These are phyloP conservation scores for Prunella himalayana DNA, from an alignment of 2,113 vertebrate genomes.

Conservation along the genomic window DNA sequence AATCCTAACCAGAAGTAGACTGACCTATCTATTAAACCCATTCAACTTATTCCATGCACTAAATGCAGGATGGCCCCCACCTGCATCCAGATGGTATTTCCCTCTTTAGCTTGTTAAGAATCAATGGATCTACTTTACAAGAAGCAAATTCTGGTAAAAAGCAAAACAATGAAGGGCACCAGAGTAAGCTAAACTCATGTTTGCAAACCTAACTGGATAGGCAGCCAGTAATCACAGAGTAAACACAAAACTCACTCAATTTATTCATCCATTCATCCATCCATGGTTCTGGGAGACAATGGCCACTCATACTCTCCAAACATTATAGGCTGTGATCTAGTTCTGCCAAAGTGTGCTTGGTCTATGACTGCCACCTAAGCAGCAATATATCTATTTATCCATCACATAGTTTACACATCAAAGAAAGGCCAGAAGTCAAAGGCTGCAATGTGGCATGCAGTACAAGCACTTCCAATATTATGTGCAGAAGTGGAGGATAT, in stretches of 20 bases:
- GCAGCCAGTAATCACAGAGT: background rate
- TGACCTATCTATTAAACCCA: background rate
- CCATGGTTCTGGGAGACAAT: background rate
- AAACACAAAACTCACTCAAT: background rate
- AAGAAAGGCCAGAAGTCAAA: background rate
- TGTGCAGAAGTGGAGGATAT: background rate
- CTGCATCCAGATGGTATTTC: background rate
- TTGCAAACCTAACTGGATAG: background rate
- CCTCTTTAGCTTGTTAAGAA: background rate
- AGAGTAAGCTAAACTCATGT: background rate
- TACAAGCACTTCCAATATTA: background rate
- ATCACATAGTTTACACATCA: background rate
- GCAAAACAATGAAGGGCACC: background rate
- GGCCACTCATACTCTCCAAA: background rate
- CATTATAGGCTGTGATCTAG: background rate
- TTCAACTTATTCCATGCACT: background rate
- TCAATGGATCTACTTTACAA: background rate
- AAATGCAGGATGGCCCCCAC: background rate
- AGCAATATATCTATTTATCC: background rate
- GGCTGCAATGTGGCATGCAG: background rate
- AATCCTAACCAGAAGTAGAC: background rate
- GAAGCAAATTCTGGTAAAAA: background rate
- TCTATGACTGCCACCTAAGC: background rate
- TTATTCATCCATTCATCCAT: background rate
- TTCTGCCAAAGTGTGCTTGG: background rate